These are phyloP conservation scores for Adelognathus sp. DNA, from an alignment of 2,888 invertebrate species.

Conservation along the genomic window DNA sequence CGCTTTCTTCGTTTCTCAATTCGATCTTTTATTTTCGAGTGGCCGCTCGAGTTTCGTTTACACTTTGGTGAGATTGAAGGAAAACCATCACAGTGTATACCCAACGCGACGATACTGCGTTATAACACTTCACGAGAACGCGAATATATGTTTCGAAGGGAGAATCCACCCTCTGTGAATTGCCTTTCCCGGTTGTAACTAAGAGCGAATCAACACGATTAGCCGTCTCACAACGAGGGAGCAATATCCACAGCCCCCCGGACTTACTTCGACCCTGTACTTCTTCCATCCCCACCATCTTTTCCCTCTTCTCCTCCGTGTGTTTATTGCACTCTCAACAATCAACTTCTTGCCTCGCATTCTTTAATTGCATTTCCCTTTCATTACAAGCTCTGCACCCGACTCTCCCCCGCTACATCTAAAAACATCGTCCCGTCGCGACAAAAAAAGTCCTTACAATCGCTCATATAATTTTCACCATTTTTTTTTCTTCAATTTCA, in stretches of 20 bases:
- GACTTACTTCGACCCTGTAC: neutral
- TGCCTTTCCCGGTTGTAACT: constrained; percentile 6
- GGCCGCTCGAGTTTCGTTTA: constrained; percentile 60
- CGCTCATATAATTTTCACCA: neutral
- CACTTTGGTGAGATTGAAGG: constrained; percentile 4
- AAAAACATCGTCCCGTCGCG: neutral
- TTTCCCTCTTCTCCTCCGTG: neutral
- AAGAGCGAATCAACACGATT: constrained; percentile 39
- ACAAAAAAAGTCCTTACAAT: neutral
- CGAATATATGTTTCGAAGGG: neutral
- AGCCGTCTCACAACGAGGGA: constrained; percentile 23
- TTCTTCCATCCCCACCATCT: neutral
- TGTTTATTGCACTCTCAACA: constrained; percentile 28
- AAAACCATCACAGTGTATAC: neutral
- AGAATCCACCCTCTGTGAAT: neutral
- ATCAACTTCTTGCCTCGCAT: constrained; percentile 12
- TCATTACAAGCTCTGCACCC: constrained; percentile 2
- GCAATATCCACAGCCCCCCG: neutral
- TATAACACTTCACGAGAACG: neutral
- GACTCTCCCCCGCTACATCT: neutral
- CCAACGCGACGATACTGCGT: neutral
- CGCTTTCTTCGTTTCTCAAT: neutral
- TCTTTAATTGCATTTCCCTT: constrained; percentile 26
- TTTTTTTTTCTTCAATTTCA: neutral
- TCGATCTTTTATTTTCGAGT: constrained; percentile 60